Percentiles rank a stretch among this genome's conserved stretches.
Evolutionary conservation across 1,140 invertebrate genomes (phyloP).

Genomic region (Pentalonia nigronervosa): DNA sequence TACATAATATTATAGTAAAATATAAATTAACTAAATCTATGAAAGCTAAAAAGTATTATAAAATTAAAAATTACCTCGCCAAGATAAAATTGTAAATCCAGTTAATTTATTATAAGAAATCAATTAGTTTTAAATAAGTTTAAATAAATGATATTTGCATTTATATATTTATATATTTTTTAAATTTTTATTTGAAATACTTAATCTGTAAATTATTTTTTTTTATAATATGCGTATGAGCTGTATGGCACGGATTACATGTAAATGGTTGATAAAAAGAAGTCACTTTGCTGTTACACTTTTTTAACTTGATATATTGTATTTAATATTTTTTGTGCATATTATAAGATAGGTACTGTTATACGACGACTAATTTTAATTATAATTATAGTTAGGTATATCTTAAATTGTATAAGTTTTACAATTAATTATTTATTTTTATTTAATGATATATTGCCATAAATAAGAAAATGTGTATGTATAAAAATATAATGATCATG

Average conservation of each 20-base stretch:
- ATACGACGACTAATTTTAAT: neutral
- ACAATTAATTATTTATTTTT: constrained; percentile 8
- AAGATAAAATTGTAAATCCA: neutral
- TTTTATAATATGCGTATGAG: no score
- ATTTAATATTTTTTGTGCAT: neutral
- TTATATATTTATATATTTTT: neutral
- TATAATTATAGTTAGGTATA: neutral
- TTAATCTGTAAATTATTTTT: no score
- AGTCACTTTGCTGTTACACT: no score
- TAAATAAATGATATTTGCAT: neutral
- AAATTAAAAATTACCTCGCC: neutral
- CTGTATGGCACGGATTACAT: no score
- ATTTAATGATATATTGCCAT: constrained; percentile 16
- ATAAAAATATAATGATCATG: neutral
- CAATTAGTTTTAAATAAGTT: neutral
- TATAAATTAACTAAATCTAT: neutral
- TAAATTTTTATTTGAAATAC: no score
- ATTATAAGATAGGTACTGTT: neutral
- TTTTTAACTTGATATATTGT: no score
- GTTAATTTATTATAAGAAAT: neutral
- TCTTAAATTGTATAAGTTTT: neutral
- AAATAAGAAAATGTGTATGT: neutral
- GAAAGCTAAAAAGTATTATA: neutral
- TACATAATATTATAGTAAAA: neutral
- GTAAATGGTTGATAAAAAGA: no score